These are phyloP conservation scores for Orthosia cruda DNA, from an alignment of 2,888 invertebrate genomes.

Conservation along the genomic window DNA sequence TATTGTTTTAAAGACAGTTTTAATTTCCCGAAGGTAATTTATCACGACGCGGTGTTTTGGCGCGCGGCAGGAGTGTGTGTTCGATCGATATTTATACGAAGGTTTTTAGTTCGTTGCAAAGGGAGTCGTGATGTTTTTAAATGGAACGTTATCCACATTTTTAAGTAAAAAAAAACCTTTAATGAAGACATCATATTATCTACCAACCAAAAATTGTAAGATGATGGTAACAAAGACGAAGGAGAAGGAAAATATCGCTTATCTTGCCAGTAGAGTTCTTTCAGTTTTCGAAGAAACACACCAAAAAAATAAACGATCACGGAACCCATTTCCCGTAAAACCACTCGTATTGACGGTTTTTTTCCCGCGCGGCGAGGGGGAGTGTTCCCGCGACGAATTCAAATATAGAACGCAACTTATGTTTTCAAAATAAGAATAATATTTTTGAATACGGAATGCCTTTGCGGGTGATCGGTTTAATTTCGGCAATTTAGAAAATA, in stretches of 20 bases:
- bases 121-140: background rate
- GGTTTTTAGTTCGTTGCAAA: conserved; percentile 62
- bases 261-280: background rate
- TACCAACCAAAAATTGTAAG: background rate
- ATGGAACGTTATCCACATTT: background rate
- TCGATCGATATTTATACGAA: conserved; percentile 79
- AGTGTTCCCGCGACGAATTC: conserved; percentile 87
- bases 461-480: conserved; percentile 86
- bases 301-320: conserved; percentile 15
- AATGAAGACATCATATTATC: background rate
- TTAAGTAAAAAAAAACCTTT: background rate
- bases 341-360: conserved; percentile 66
- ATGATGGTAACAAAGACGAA: background rate
- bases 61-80: conserved; percentile 74
- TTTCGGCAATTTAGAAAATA: conserved; percentile 61
- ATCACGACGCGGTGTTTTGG: conserved; percentile 83
- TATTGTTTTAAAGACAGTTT: conserved; percentile 91
- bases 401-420: conserved; percentile 87
- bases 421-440: conserved; percentile 83
- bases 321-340: conserved; percentile 60
- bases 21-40: conserved; percentile 92
- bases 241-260: conserved; percentile 9
- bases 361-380: conserved; percentile 79
- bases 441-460: conserved; percentile 85
- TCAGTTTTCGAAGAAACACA: conserved; percentile 8